phyloP scores from a whole-genome alignment of 2,888 invertebrate species.

The Drosophila borborema region DNA sequence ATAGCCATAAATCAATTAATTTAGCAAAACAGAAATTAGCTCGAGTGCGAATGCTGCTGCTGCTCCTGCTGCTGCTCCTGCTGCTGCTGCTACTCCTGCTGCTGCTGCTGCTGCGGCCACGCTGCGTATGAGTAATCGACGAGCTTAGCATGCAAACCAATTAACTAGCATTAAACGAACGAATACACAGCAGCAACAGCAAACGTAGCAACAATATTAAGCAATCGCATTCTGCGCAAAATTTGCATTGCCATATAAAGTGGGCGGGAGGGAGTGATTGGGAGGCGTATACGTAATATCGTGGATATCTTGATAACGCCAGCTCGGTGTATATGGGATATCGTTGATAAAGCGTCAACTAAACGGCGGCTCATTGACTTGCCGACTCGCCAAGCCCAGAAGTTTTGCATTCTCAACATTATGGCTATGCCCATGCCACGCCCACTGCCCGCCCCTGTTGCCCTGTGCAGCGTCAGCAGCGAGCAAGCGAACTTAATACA shows the following conservation, averaged over 20 bases:
- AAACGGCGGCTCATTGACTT: background rate
- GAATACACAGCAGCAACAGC: slow-evolving; percentile 18
- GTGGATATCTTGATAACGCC: background rate
- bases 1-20: slow-evolving; percentile 76
- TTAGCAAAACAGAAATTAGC: slow-evolving; percentile 70
- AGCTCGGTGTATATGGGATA: slow-evolving; percentile 42
- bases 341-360: slow-evolving; percentile 20
- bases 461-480: background rate
- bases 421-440: background rate
- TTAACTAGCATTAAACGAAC: slow-evolving; percentile 61
- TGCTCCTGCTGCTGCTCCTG: background rate
- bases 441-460: background rate
- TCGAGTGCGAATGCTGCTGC: slow-evolving; percentile 14
- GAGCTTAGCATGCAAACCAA: slow-evolving; percentile 47
- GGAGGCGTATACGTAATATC: slow-evolving; percentile 47
- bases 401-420: slow-evolving; percentile 21
- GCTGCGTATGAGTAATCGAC: slow-evolving; percentile 68
- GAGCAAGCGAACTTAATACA: slow-evolving; percentile 34
- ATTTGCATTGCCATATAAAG: slow-evolving; percentile 34
- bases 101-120: slow-evolving; percentile 10
- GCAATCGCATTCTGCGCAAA: slow-evolving; percentile 42
- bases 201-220: slow-evolving; percentile 9
- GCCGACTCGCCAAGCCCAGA: background rate
- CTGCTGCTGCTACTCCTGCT: background rate
- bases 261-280: background rate